A percentile compares a stretch with the other conserved stretches of the same genome.
phyloP scores from a whole-genome alignment of 2,797 vertebrate genomes.

The Sparidentex hasta region DNA sequence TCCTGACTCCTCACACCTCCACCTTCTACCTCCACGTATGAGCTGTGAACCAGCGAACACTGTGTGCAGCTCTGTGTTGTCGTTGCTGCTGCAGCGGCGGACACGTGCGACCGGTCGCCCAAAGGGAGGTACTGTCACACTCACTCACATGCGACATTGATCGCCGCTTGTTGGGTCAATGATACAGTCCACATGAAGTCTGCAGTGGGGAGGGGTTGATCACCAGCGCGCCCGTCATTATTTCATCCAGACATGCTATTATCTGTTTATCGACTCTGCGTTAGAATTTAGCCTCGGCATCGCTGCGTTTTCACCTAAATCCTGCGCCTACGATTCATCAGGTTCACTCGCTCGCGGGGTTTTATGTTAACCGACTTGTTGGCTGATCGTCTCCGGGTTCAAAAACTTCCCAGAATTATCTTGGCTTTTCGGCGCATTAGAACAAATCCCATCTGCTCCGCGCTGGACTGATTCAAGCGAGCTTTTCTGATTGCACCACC shows the following conservation, averaged over 20 bases:
- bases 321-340: neutral
- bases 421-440: conserved; percentile 17
- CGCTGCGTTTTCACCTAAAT: neutral
- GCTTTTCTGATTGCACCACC: neutral
- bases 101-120: conserved; percentile 65
- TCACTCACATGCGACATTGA: conserved; percentile 74
- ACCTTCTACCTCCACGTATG: neutral
- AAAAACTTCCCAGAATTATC: conserved; percentile 1
- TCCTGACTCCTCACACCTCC: conserved; percentile 3
- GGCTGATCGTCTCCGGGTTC: conserved; percentile 7
- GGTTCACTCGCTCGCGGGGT: neutral
- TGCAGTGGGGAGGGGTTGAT: conserved; percentile 5
- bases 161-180: conserved; percentile 58
- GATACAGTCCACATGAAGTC: conserved; percentile 35
- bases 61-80: conserved; percentile 18
- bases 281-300: conserved; percentile 8
- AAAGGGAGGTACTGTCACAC: conserved; percentile 60
- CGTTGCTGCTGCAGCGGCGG: conserved; percentile 4
- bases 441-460: conserved; percentile 23
- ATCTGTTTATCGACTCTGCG: conserved; percentile 31
- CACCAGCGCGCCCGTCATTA: conserved; percentile 22
- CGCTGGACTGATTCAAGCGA: conserved; percentile 8
- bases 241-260: conserved; percentile 34
- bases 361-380: neutral
- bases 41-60: too few species aligned